These are phyloP conservation scores for Passerculus sandwichensis DNA, from an alignment of 2,797 vertebrate genomes.

Conservation along the genomic window DNA sequence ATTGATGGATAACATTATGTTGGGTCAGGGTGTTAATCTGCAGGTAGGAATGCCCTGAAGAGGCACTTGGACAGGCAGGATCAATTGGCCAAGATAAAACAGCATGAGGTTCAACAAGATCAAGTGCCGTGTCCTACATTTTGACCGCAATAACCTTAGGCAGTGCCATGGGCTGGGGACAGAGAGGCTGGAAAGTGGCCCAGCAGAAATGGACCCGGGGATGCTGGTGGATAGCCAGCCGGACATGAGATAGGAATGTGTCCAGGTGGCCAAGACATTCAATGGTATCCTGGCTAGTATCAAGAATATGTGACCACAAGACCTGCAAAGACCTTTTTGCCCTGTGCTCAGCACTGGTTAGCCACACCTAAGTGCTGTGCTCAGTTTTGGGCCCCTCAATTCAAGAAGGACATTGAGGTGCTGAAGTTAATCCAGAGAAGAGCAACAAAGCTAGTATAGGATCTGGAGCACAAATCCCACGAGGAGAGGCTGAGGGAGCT, in stretches of 20 bases:
- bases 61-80: background rate
- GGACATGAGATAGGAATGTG: background rate
- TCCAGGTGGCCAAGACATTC: no score
- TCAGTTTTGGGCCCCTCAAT: background rate
- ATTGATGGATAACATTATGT: background rate
- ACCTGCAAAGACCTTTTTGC: background rate
- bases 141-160: background rate
- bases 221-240: background rate
- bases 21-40: rapidly evolving
- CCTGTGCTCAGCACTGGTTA: background rate
- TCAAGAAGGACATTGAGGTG: background rate
- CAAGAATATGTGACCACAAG: background rate
- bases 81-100: background rate
- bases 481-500: background rate
- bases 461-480: background rate
- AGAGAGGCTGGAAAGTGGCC: background rate
- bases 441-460: background rate
- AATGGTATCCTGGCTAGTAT: background rate
- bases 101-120: background rate
- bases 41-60: no score
- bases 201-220: background rate
- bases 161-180: background rate
- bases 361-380: no score
- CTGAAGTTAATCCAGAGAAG: background rate
- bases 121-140: background rate